A percentile compares a stretch with the other conserved stretches of the same genome.
Conservation (phyloP, 1,140 invertebrate genomes). For the Planococcus citri region DNA sequence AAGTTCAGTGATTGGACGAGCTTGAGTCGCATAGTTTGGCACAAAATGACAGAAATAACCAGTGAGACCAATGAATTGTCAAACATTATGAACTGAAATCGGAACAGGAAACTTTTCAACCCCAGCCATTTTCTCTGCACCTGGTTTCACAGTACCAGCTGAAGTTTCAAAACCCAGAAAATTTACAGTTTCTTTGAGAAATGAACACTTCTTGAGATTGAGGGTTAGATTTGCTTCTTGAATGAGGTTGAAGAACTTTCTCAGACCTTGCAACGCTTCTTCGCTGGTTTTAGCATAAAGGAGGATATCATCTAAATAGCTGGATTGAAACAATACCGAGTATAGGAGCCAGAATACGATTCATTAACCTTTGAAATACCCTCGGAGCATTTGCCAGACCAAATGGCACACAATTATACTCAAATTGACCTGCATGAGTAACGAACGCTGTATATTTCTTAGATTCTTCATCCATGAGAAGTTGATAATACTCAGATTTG, state of each 20-base stretch:
- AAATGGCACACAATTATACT: too few species aligned
- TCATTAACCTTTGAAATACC: too few species aligned
- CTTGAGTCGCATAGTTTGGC: neutral
- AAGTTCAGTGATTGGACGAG: neutral
- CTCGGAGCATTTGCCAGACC: too few species aligned
- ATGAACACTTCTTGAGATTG: neutral
- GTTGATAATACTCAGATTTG: slow-evolving; percentile 17
- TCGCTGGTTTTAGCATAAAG: neutral
- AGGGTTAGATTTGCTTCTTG: neutral
- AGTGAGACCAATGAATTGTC: too few species aligned
- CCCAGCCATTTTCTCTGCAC: neutral
- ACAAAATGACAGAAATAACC: slow-evolving; percentile 1
- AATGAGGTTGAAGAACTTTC: neutral
- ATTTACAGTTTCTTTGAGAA: neutral
- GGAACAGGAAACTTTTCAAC: neutral
- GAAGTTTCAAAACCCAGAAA: too few species aligned
- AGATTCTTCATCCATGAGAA: neutral
- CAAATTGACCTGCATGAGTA: too few species aligned
- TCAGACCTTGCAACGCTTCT: neutral
- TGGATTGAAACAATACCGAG: too few species aligned
- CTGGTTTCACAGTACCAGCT: neutral
- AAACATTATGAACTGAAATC: neutral
- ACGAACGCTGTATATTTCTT: neutral
- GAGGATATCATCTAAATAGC: too few species aligned
- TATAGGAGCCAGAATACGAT: too few species aligned